Evolutionary conservation across 2,113 vertebrate genomes (phyloP).

Genomic region (Aramus guarauna): DNA sequence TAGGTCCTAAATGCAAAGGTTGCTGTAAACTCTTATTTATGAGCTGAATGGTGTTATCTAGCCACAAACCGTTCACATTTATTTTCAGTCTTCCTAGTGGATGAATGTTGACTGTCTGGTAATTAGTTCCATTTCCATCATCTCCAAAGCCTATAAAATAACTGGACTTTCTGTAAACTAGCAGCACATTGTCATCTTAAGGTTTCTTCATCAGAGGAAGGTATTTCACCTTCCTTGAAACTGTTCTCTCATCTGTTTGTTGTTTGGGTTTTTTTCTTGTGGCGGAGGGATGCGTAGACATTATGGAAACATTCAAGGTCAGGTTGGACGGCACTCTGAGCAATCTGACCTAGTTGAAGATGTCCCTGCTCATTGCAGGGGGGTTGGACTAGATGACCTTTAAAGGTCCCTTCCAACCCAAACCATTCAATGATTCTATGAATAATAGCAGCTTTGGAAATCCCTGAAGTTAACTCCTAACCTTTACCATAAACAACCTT

Average conservation of each 20-base stretch:
- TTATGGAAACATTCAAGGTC: neutral
- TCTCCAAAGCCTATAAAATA: neutral
- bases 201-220: neutral
- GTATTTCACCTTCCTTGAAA: neutral
- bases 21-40: constrained; percentile 8
- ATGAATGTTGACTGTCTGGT: neutral
- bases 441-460: neutral
- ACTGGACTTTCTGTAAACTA: neutral
- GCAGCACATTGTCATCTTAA: neutral
- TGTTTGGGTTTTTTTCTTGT: neutral
- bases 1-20: neutral
- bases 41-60: neutral
- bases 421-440: neutral
- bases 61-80: neutral
- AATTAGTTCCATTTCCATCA: neutral
- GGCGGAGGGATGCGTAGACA: neutral
- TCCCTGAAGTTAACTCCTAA: neutral
- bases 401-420: neutral
- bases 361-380: neutral
- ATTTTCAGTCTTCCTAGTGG: neutral
- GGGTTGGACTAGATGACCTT: neutral
- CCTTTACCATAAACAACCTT: neutral
- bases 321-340: neutral
- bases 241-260: neutral
- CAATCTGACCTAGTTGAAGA: neutral